Percentiles rank a stretch among this genome's conserved stretches.
Conservation (phyloP, 64 coral and sea anemone genomes). For the Platygyra sinensis region DNA sequence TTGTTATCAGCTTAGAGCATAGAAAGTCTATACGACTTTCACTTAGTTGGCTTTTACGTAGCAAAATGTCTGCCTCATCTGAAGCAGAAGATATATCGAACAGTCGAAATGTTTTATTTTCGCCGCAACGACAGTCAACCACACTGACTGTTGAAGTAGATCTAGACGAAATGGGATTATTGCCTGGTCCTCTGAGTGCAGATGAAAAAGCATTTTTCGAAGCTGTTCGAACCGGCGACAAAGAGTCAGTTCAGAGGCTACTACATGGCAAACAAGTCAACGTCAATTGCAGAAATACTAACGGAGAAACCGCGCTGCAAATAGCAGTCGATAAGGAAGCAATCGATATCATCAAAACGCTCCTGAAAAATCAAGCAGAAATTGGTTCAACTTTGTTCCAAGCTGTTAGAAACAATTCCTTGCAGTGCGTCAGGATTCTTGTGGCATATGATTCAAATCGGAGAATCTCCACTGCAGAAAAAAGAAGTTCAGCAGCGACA, state of each 20-base stretch:
- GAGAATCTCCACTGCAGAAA: background rate
- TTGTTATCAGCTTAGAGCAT: background rate
- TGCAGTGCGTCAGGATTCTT: constrained; percentile 54
- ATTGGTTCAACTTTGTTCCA: constrained; percentile 66
- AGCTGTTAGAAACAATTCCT: constrained; percentile 74
- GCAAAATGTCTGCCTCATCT: background rate
- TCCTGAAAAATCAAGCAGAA: constrained; percentile 53
- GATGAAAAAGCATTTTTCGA: constrained; percentile 59
- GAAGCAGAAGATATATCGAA: background rate
- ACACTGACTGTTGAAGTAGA: background rate
- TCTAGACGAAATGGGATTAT: constrained; percentile 4
- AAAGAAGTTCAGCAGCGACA: background rate
- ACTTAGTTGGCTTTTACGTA: background rate
- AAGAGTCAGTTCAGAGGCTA: constrained; percentile 34
- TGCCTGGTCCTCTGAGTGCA: background rate
- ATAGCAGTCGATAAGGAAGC: constrained; percentile 58
- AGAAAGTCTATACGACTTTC: background rate
- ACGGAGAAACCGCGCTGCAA: constrained; percentile 64
- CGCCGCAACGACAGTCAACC: background rate
- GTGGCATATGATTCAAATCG: constrained; percentile 62
- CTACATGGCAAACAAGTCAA: constrained; percentile 30
- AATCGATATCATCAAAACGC: constrained; percentile 41
- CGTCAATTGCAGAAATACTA: constrained; percentile 60
- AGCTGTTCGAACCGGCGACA: constrained; percentile 53
- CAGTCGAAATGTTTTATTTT: background rate